phyloP scores from a whole-genome alignment of 1,140 invertebrate species.

The Limonius californicus region DNA sequence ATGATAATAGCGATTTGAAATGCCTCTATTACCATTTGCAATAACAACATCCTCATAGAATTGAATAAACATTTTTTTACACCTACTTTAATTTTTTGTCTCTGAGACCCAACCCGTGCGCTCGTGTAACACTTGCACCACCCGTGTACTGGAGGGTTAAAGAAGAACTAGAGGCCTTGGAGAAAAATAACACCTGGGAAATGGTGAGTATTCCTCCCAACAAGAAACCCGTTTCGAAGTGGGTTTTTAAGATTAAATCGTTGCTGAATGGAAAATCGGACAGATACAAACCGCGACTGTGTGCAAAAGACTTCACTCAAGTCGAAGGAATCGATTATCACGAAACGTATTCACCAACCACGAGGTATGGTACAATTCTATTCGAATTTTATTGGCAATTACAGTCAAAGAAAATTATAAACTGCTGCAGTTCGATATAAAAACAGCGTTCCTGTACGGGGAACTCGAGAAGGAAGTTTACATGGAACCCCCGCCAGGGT shows the following conservation, averaged over 20 bases:
- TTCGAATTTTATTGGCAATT: slow-evolving; percentile 32
- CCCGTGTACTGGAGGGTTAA: no score
- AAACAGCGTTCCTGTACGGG: slow-evolving; percentile 45
- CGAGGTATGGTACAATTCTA: slow-evolving; percentile 22
- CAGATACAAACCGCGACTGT: not conserved
- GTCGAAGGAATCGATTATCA: slow-evolving; percentile 42
- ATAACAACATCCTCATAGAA: no score
- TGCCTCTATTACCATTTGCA: no score
- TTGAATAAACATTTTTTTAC: no score
- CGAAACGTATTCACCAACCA: slow-evolving; percentile 19
- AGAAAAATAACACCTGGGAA: slow-evolving; percentile 1
- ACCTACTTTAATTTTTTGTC: no score
- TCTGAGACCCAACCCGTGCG: no score
- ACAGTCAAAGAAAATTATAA: slow-evolving; percentile 33
- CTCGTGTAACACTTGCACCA: no score
- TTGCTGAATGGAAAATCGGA: not conserved
- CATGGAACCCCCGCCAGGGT: slow-evolving; percentile 12
- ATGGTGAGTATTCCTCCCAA: not conserved
- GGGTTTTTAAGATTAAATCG: slow-evolving; percentile 14
- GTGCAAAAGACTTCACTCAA: slow-evolving; percentile 2
- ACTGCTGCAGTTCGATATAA: slow-evolving; percentile 42
- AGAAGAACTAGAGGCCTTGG: slow-evolving; percentile 7
- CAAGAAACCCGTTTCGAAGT: not conserved
- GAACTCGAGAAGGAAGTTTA: slow-evolving; percentile 36
- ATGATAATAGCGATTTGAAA: no score